Percentiles rank a stretch among this genome's conserved stretches.
Conservation (phyloP, 2,888 invertebrate species). For the Villa cingulata region DNA sequence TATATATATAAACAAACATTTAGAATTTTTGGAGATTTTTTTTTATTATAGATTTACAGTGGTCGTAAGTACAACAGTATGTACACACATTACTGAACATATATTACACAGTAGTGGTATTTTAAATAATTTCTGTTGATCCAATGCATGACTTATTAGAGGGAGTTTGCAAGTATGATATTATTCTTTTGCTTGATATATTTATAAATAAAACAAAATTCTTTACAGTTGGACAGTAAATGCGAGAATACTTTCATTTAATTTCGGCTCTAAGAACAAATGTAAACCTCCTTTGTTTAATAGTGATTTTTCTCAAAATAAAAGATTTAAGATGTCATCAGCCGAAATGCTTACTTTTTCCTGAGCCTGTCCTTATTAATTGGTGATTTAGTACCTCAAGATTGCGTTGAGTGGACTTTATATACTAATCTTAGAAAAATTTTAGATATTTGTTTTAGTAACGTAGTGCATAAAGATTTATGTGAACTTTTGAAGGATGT, state of each 20-base stretch:
- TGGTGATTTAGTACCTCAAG: constrained; percentile 2
- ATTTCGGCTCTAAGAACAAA: neutral
- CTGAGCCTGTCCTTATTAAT: neutral
- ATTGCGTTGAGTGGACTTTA: neutral
- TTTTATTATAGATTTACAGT: no score
- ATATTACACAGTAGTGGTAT: no score
- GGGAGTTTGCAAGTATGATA: constrained; percentile 7
- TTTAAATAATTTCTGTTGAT: constrained; percentile 6
- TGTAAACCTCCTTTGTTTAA: constrained; percentile 2
- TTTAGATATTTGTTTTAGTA: neutral
- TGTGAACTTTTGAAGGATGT: constrained; percentile 6
- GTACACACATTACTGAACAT: no score
- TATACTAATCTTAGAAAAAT: constrained; percentile 2
- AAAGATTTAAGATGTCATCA: constrained; percentile 1
- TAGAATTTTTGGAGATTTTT: no score
- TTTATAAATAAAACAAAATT: neutral
- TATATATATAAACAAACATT: no score
- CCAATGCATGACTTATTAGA: constrained; percentile 9
- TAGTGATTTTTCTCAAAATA: neutral
- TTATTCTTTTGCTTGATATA: neutral
- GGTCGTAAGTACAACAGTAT: no score
- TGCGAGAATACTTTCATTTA: neutral
- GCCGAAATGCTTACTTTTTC: constrained; percentile 2
- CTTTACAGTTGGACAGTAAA: constrained; percentile 4
- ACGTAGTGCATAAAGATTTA: neutral